Base-by-base conservation (phyloP, 2,113 vertebrate genomes). In the Triplophysa dalaica region DNA sequence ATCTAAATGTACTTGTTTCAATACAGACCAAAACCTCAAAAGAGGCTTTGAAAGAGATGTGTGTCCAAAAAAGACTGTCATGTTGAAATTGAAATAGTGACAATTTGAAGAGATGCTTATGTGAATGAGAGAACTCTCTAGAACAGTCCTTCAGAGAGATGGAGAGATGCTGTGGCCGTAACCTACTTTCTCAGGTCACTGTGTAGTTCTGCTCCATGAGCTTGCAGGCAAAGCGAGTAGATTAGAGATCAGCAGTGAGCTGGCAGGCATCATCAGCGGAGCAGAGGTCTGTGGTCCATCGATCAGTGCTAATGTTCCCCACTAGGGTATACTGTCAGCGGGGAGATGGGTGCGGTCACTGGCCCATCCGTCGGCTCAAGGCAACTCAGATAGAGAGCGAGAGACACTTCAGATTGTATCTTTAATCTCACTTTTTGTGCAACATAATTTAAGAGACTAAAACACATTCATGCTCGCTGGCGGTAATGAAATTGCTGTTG, bases 221-320 rank as follows among this genome's bases (percentile, higher is more conserved):
- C 77, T 72, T 5, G 19, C 73, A 77, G 73, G 50, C 77, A 77
- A 41, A 60, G 66, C 56, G 54, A 82, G 74, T 48, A 56, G 43
- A 79, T 21, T 56, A 74, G 38, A 64, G 50, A 75, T 81, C 26
- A 52, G 65, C 26, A 66, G 67, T 66, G 74, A 11, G 22, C 74
- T 77, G 54, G 14, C 73, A 80, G 81, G 74, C 74, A 72, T 73
- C 69, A 74, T 78, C 75, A 78, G 75, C 33, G 0, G 54, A 73
- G 60, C 29, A 43, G 29, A 75, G 63, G 43, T 75, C 70, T 74
- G 74, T 38, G 38, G 16, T 7, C 43, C n/a, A 43, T 80, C 70
- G 62, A 65, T 73, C 61, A 70, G 26, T 43, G 43, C 22, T 68
- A 70, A 68, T 75, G 65, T 62, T 65, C 61, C 48, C 72, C 70